A percentile compares a stretch with the other conserved stretches of the same genome.
Conservation (phyloP, 2,113 vertebrate species). For the Callionymus lyra region DNA sequence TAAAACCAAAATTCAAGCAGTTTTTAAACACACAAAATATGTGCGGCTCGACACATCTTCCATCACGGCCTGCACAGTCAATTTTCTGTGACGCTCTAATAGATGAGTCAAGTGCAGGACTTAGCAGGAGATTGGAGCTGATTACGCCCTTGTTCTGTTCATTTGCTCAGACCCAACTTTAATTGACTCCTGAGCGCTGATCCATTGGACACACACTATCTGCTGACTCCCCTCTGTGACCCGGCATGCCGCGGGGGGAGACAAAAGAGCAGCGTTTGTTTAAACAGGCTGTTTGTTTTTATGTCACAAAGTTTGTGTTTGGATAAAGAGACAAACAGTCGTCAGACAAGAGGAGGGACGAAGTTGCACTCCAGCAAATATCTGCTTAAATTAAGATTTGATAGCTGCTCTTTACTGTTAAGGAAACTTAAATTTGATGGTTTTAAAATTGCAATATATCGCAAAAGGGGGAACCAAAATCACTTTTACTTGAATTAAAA, state of each 20-base stretch:
- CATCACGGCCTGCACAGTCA: conserved; percentile 40
- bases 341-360: too few relatives aligned
- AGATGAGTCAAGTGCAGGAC: conserved; percentile 45
- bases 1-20: too few relatives aligned
- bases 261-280: conserved; percentile 38
- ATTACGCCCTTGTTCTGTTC: conserved; percentile 58
- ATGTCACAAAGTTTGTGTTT: not conserved
- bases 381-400: too few relatives aligned
- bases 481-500: too few relatives aligned
- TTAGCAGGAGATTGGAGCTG: conserved; percentile 52
- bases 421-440: too few relatives aligned
- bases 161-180: conserved; percentile 51
- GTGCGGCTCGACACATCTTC: too few relatives aligned
- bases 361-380: not conserved
- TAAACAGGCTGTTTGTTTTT: conserved; percentile 42
- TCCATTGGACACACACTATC: conserved; percentile 53
- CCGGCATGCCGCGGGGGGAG: conserved; percentile 22
- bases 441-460: too few relatives aligned
- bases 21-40: too few relatives aligned
- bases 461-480: too few relatives aligned
- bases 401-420: too few relatives aligned
- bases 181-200: conserved; percentile 56
- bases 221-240: conserved; percentile 40
- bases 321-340: too few relatives aligned
- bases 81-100: conserved; percentile 46